Evolutionary conservation across 2,113 vertebrate species (phyloP).

Genomic region (Phyllostomus discolor): DNA sequence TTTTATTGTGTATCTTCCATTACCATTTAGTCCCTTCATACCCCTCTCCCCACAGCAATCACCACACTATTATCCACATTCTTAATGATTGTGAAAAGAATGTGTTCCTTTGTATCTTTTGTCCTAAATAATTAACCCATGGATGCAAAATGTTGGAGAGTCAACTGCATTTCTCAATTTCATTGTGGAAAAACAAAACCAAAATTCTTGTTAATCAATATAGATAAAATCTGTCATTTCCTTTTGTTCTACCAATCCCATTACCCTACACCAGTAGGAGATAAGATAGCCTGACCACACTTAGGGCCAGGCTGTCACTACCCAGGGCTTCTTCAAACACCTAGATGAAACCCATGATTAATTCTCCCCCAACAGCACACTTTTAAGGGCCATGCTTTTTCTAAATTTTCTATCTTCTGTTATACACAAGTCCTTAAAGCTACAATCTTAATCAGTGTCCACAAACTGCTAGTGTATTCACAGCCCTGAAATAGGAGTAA

Average conservation of each 20-base stretch:
- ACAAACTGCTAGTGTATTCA: neutral
- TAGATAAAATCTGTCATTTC: constrained; percentile 43
- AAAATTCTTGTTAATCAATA: constrained; percentile 44
- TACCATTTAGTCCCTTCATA: too few relatives aligned
- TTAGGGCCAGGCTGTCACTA: constrained; percentile 11
- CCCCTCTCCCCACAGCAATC: too few relatives aligned
- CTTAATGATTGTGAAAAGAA: neutral
- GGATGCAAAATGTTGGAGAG: neutral
- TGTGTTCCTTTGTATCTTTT: neutral
- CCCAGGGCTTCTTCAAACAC: neutral
- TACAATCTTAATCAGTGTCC: neutral
- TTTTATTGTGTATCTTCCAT: too few relatives aligned
- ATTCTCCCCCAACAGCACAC: neutral
- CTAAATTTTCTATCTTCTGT: neutral
- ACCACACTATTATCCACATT: too few relatives aligned
- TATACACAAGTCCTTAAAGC: neutral
- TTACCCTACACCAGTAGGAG: neutral
- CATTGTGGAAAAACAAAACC: constrained; percentile 16
- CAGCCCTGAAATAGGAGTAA: neutral
- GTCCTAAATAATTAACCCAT: constrained; percentile 7
- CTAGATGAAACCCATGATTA: neutral
- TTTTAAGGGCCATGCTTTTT: neutral
- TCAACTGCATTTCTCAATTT: constrained; percentile 17
- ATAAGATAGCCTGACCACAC: constrained; percentile 37
- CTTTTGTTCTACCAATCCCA: neutral